phyloP scores from a whole-genome alignment of 2,797 vertebrate species.

The Bovichtus diacanthus region DNA sequence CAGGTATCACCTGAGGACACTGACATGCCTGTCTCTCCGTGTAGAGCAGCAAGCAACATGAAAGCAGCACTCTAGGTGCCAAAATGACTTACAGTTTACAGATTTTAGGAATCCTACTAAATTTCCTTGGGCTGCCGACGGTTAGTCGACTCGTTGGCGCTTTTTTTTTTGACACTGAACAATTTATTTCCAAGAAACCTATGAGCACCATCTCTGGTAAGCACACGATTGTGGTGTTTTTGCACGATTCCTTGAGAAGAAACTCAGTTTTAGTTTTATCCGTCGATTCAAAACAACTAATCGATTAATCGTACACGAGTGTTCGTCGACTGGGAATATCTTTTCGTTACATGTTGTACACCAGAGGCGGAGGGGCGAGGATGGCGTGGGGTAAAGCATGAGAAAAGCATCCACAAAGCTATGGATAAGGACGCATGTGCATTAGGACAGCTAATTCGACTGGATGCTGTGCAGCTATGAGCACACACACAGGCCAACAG shows the following conservation, averaged over 20 bases:
- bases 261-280: no score
- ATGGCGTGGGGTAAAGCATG: not conserved
- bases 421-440: not conserved
- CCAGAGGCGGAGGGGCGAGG: not conserved
- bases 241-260: no score
- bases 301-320: no score
- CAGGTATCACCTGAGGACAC: conserved; percentile 30
- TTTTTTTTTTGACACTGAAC: no score
- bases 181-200: no score
- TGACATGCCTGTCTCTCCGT: conserved; percentile 16
- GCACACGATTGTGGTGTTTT: no score
- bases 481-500: not conserved
- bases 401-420: not conserved
- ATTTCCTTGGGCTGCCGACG: no score
- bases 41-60: conserved; percentile 25
- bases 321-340: no score
- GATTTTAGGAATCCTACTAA: conserved; percentile 41
- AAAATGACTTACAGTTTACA: conserved; percentile 43
- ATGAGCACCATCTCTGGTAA: no score
- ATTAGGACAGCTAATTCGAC: conserved; percentile 36
- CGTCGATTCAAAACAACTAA: no score
- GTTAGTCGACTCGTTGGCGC: no score
- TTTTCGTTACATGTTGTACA: no score
- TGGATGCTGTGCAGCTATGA: conserved; percentile 1
- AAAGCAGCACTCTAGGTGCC: not conserved